Percentiles rank a stretch among this genome's conserved stretches.
Conservation (phyloP, 2,888 invertebrate species). For the Bugula neritina region DNA sequence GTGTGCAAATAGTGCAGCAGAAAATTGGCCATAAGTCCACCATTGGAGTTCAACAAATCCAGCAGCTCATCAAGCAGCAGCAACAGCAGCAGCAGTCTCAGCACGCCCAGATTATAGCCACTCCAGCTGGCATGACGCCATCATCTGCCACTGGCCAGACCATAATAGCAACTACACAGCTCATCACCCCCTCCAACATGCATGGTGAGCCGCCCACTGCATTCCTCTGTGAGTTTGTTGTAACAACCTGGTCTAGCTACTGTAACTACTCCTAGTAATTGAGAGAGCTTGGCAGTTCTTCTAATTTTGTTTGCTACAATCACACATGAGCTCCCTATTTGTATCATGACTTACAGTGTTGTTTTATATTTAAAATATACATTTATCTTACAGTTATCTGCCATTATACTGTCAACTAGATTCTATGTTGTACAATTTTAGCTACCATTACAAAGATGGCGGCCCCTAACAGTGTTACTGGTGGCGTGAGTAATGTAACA, state of each 20-base stretch:
- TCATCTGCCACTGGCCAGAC: not conserved
- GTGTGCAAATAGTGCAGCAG: constrained; percentile 24
- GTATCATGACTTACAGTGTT: too few relatives aligned
- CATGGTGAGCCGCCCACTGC: not conserved
- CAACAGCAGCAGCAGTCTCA: constrained; percentile 38
- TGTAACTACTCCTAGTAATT: too few relatives aligned
- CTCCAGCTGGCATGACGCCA: not conserved
- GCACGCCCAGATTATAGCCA: constrained; percentile 18
- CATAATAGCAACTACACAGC: constrained; percentile 15
- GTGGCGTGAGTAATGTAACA: constrained; percentile 12
- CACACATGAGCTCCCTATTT: too few relatives aligned
- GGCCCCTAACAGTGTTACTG: constrained; percentile 4
- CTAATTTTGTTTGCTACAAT: too few relatives aligned
- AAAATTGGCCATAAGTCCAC: constrained; percentile 3
- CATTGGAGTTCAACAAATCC: constrained; percentile 63
- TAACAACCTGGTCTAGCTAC: too few relatives aligned
- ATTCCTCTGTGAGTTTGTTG: too few relatives aligned
- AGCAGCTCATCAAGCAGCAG: constrained; percentile 66
- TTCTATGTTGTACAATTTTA: too few relatives aligned
- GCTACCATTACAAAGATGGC: constrained; percentile 24
- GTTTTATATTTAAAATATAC: too few relatives aligned
- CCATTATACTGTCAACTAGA: too few relatives aligned
- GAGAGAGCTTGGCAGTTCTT: too few relatives aligned
- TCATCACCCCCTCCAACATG: constrained; percentile 23
- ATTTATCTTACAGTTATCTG: too few relatives aligned